Base-by-base conservation (phyloP, 92 coral and sea anemone species). In the Epizoanthus ramosus region DNA sequence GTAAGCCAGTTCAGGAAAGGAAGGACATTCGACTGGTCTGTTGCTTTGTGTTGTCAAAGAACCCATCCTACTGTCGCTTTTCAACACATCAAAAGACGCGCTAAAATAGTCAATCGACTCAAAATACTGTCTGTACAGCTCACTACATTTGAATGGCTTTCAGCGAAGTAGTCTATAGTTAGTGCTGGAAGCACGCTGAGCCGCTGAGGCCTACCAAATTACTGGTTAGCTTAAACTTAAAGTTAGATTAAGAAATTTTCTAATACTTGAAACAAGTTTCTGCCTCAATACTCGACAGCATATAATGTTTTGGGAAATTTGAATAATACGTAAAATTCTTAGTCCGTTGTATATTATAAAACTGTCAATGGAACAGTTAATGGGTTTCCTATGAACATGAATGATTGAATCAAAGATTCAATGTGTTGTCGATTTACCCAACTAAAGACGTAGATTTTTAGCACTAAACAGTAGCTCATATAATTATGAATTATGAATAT, bases 111-210 rank as follows among this genome's bases (percentile, higher is more conserved):
- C 82, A 77, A 60, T 37, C 22, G 71, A 59, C 47, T 77, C 63
- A 56, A 60, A 41, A 59, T 76, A 24, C 39, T 58, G 31, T 28
- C 6, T 37, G 28, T 21, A 60, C 43, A 75, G 17, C 23, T 25
- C 37, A 31, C 70, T 50, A 4, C 43, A 77, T 53, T 77, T 57
- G 70, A 59, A 37, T 76, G 81, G 81, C 33, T 76, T 76, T 13
- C 25, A 2, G 16, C n/a, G n/a, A 53, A 12, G 9, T 2, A 6
- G 22, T 19, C 52, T 59, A 7, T 53, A 56, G 50, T 17, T 53
- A 56, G 50, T 17, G 50, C 9, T 25, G 35, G 21, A 57, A 31
- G 69, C 37, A 14, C 6, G 39, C 5, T 37, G 31, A 28, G 31
- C 31, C 6, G 43, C 17, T 64, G 39, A 0, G 25, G 68, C 68